These are phyloP conservation scores for Rachycentron canadum DNA, from an alignment of 2,797 vertebrate genomes.

Conservation along the genomic window DNA sequence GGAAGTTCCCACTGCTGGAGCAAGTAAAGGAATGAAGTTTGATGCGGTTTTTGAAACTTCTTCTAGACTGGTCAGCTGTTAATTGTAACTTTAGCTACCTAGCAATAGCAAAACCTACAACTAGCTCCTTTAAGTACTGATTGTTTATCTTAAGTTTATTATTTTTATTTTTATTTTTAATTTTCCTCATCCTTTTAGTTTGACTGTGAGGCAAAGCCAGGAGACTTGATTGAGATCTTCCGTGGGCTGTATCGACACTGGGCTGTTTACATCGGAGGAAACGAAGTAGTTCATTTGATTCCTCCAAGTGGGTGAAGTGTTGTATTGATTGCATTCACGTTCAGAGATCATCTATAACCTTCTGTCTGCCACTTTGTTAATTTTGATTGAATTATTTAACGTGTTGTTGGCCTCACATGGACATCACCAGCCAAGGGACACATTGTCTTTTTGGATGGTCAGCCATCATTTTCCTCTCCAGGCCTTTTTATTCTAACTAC, in stretches of 20 bases:
- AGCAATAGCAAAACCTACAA: no score
- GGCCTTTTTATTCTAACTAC: neutral
- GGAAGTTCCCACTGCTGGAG: no score
- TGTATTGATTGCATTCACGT: neutral
- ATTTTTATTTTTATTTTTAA: neutral
- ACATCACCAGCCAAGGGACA: neutral
- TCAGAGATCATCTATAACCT: neutral
- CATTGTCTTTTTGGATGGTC: neutral
- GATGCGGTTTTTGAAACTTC: no score
- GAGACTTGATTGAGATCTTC: conserved; percentile 84
- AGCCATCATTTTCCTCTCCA: neutral
- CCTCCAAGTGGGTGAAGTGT: conserved; percentile 59
- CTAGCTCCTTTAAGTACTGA: no score
- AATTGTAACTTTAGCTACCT: no score
- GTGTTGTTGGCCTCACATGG: neutral
- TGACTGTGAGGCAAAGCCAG: conserved; percentile 63
- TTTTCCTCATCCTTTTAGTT: conserved; percentile 40
- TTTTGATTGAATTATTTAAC: neutral
- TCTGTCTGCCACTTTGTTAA: neutral
- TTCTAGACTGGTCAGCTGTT: no score
- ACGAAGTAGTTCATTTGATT: conserved; percentile 78
- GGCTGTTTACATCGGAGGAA: conserved; percentile 80
- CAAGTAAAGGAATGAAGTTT: no score
- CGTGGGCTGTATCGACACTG: conserved; percentile 80
- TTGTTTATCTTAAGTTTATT: no score